phyloP scores from a whole-genome alignment of 2,888 invertebrate genomes.

The Nesidiocoris tenuis region DNA sequence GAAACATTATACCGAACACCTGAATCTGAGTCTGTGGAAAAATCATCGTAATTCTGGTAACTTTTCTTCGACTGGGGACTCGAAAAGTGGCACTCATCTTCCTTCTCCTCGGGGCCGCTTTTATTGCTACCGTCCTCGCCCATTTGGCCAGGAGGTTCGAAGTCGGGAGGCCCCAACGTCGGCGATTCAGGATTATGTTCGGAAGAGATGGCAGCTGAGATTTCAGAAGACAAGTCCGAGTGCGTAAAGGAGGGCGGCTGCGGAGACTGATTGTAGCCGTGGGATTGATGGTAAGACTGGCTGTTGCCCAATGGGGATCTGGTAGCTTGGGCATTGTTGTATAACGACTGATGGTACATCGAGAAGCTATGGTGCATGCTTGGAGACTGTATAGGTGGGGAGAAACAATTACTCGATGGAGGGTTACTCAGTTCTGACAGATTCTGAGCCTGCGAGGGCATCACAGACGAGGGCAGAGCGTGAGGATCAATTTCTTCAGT shows the following conservation, averaged over 20 bases:
- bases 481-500: constrained; percentile 39
- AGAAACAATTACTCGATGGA: constrained; percentile 57
- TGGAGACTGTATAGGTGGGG: constrained; percentile 59
- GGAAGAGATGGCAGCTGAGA: constrained; percentile 74
- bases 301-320: constrained; percentile 52
- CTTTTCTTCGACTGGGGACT: constrained; percentile 53
- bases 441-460: not conserved
- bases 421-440: constrained; percentile 54
- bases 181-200: constrained; percentile 66
- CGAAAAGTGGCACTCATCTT: constrained; percentile 53
- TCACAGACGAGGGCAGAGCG: not conserved
- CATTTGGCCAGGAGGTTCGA: constrained; percentile 68
- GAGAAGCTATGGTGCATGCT: constrained; percentile 52
- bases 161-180: constrained; percentile 68
- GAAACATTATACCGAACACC: constrained; percentile 51
- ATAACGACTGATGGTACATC: constrained; percentile 51
- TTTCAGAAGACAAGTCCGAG: constrained; percentile 73
- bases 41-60: constrained; percentile 52
- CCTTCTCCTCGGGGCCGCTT: constrained; percentile 51
- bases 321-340: constrained; percentile 50
- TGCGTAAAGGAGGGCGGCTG: constrained; percentile 61
- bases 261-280: constrained; percentile 54
- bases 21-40: constrained; percentile 52
- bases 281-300: constrained; percentile 56
- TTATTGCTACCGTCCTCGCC: constrained; percentile 54